Evolutionary conservation across 1,140 invertebrate genomes (phyloP), one percentile per base, ranked within the genome.

Genomic region (Zeugodacus cucurbitae): DNA sequence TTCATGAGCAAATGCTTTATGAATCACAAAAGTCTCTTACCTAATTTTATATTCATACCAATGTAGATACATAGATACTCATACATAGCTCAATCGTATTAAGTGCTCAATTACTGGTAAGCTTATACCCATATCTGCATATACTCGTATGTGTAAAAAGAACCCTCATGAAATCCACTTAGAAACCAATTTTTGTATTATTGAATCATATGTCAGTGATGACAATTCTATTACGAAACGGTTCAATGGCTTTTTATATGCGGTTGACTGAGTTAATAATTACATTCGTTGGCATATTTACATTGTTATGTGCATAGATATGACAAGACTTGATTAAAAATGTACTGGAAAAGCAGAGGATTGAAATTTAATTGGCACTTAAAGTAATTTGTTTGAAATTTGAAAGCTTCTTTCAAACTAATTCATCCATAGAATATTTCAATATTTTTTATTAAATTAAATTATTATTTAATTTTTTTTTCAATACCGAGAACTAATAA

Each of bases 231-330:
- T 82, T 82, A 82, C 11, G 0, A 48, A 82, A 48, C 44, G 41
- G n/a, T 48, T 82, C 74, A 82, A 48, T 44, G 41, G 74, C 34
- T 82, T 82, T 17, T 82, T 22, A 82, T 48, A 41, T 48, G 74
- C 26, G 74, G 41, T 82, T 48, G 74, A 41, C 34, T 82, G 74
- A 48, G 74, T 29, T 82, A 82, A 82, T 48, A 82, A 82, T 82
- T 54, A 34, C 44, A 8, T 48, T 54, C 17, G 37, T 34, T 41
- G 70, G 3, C n/a, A n/a, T n/a, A n/a, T n/a, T n/a, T n/a, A n/a
- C n/a, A n/a, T n/a, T n/a, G n/a, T n/a, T n/a, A n/a, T n/a, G 64
- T 32, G 32, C 29, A 67, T 34, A 67, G 10, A 0, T 11, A 29
- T 67, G 44, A 11, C 44, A 10, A 2, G 14, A 2, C 10, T 29